Evolutionary conservation across 2,113 vertebrate species (phyloP).

Genomic region (Zosterops pallidus): DNA sequence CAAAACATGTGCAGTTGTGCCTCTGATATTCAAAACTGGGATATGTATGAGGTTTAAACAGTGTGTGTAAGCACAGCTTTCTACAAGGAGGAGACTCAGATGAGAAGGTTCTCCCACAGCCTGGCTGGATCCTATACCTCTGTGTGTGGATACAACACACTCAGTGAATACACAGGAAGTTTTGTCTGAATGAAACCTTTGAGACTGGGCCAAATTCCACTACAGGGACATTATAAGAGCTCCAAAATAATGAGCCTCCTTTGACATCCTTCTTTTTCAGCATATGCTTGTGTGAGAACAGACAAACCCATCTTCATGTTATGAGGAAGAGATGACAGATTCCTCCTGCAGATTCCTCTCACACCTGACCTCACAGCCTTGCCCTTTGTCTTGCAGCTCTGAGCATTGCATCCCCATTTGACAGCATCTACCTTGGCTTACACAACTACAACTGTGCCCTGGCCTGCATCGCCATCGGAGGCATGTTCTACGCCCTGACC

Average conservation of each 20-base stretch:
- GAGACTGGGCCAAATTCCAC: neutral
- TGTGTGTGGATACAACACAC: neutral
- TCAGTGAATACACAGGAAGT: neutral
- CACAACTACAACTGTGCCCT: conserved; percentile 95
- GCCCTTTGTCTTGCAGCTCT: conserved; percentile 76
- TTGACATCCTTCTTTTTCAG: neutral
- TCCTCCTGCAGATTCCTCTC: neutral
- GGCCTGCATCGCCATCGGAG: conserved; percentile 87
- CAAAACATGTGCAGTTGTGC: neutral
- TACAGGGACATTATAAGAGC: neutral
- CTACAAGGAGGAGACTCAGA: neutral
- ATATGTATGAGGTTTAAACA: neutral
- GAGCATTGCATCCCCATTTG: conserved; percentile 86
- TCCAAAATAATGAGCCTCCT: neutral
- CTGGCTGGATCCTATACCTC: neutral
- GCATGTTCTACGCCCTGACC: conserved; percentile 95
- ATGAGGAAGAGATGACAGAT: neutral
- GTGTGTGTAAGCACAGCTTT: neutral
- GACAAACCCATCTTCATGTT: neutral
- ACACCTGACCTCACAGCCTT: neutral
- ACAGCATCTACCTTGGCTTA: conserved; percentile 87
- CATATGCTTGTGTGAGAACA: fast-evolving
- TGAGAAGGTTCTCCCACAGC: neutral
- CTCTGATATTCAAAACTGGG: neutral
- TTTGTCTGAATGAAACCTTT: neutral